A percentile compares a stretch with the other conserved stretches of the same genome.
phyloP scores from a whole-genome alignment of 2,797 vertebrate genomes.

The Pangasius larnaudii region DNA sequence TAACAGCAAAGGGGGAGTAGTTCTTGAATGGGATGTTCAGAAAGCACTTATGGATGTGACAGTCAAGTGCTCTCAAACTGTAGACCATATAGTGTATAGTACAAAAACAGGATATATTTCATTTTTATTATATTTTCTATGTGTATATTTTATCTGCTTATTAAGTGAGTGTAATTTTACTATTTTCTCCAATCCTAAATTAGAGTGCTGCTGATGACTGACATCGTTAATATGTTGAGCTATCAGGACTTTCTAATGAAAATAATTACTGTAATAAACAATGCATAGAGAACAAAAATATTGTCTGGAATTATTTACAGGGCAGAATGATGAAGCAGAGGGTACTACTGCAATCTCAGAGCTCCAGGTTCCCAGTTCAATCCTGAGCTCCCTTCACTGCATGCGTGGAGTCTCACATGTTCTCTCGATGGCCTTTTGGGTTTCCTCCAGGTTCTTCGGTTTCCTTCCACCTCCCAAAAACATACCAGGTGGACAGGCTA shows the following conservation, averaged over 20 bases:
- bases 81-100: background rate
- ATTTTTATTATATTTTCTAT: background rate
- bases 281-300: background rate
- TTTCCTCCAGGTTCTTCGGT: slow-evolving; percentile 2
- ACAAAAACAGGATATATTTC: background rate
- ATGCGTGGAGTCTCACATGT: background rate
- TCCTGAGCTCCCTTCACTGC: background rate
- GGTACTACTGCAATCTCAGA: background rate
- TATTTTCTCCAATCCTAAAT: background rate
- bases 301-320: background rate
- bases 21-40: background rate
- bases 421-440: background rate
- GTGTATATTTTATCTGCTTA: background rate
- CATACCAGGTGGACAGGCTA: background rate
- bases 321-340: background rate
- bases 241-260: background rate
- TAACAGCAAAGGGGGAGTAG: background rate
- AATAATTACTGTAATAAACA: slow-evolving; percentile 3
- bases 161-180: background rate
- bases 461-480: background rate
- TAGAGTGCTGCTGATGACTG: background rate
- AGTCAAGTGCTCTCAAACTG: background rate
- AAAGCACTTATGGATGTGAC: background rate
- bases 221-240: background rate
- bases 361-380: background rate